Conservation (phyloP, 2,888 invertebrate species). For the Phyllotreta striolata region DNA sequence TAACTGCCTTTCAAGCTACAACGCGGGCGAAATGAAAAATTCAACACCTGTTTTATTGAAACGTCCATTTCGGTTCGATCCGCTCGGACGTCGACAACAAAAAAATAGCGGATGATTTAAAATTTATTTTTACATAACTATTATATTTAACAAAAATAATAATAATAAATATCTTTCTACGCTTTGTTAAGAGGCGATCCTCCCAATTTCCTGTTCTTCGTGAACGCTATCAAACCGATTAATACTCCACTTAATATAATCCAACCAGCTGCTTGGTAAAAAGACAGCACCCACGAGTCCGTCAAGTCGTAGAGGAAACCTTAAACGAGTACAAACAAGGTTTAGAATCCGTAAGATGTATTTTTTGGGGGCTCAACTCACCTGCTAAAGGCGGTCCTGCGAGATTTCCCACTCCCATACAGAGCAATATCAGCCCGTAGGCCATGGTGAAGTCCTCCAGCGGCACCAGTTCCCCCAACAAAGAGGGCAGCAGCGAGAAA, state of each 20-base stretch:
- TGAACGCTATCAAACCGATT: constrained; percentile 72
- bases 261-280: constrained; percentile 83
- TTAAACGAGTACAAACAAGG: constrained; percentile 47
- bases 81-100: no score
- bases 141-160: no score
- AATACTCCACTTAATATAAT: constrained; percentile 80
- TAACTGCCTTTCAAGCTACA: no score
- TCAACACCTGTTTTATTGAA: no score
- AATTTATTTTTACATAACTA: no score
- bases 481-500: constrained; percentile 89
- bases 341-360: no score
- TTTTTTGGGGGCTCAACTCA: no score
- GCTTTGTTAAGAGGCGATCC: constrained; percentile 23
- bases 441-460: constrained; percentile 91
- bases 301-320: constrained; percentile 72
- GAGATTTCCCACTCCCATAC: constrained; percentile 92
- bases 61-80: no score
- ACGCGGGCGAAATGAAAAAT: no score
- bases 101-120: no score
- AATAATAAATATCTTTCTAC: neutral
- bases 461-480: constrained; percentile 87
- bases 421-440: constrained; percentile 87
- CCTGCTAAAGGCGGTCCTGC: constrained; percentile 93
- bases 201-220: constrained; percentile 69
- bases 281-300: constrained; percentile 78